phyloP scores from a whole-genome alignment of 1,140 invertebrate genomes.

The Lepidurus arcticus region DNA sequence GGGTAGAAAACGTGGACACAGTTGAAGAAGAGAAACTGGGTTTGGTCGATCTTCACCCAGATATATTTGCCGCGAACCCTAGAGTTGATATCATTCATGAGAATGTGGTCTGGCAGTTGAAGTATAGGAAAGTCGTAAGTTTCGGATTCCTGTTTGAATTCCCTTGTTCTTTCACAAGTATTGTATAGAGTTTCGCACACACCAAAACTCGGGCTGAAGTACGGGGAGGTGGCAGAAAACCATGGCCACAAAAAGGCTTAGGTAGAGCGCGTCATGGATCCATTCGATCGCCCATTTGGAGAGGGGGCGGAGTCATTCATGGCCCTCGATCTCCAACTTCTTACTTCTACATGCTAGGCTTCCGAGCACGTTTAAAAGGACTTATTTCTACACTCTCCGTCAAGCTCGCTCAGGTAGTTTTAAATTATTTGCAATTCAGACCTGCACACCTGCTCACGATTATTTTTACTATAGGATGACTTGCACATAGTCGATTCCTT shows the following conservation, averaged over 20 bases:
- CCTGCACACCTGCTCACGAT: background rate
- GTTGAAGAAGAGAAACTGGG: constrained; percentile 72
- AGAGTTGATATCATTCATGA: constrained; percentile 80
- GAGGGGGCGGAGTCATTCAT: constrained; percentile 71
- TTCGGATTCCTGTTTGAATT: constrained; percentile 26
- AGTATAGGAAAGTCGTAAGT: constrained; percentile 72
- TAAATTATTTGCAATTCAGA: background rate
- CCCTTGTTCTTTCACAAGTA: background rate
- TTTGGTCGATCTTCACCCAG: constrained; percentile 79
- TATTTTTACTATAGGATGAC: constrained; percentile 61
- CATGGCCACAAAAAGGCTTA: constrained; percentile 91
- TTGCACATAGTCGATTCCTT: constrained; percentile 83
- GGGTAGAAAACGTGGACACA: constrained; percentile 84
- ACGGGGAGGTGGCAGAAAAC: constrained; percentile 78
- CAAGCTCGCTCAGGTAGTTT: constrained; percentile 72
- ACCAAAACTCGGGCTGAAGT: constrained; percentile 74
- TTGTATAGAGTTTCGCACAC: constrained; percentile 56
- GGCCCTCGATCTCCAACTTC: constrained; percentile 76
- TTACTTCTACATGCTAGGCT: constrained; percentile 89
- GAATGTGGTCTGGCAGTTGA: constrained; percentile 83
- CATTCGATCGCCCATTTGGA: constrained; percentile 77
- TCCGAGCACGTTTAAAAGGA: constrained; percentile 65
- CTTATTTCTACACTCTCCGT: constrained; percentile 74
- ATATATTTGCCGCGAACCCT: constrained; percentile 73
- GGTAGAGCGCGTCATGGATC: constrained; percentile 86